These are phyloP conservation scores for Cotesia chilonis DNA, from an alignment of 1,140 invertebrate genomes.

Conservation along the genomic window DNA sequence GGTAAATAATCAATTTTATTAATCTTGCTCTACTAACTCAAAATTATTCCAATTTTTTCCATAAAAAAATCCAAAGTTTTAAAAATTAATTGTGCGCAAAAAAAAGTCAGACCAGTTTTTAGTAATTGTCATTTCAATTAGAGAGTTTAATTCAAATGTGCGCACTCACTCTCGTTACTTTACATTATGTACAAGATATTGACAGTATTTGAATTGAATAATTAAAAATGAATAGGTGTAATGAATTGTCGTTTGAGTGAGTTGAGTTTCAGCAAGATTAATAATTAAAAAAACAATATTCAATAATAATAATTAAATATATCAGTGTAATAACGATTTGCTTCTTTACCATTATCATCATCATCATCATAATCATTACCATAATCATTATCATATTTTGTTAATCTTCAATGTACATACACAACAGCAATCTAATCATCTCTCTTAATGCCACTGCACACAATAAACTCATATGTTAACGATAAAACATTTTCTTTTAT, in stretches of 20 bases:
- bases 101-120: no score
- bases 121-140: no score
- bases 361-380: neutral
- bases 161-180: constrained; percentile 5
- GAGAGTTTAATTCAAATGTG: neutral
- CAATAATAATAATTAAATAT: neutral
- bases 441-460: constrained; percentile 63
- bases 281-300: constrained; percentile 23
- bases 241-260: neutral
- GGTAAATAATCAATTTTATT: neutral
- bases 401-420: constrained; percentile 49
- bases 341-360: neutral
- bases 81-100: no score
- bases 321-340: constrained; percentile 32
- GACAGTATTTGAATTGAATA: neutral
- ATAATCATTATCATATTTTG: neutral
- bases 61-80: constrained; percentile 2
- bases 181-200: constrained; percentile 17
- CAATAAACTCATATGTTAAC: constrained; percentile 60
- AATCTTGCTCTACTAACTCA: neutral
- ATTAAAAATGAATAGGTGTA: neutral
- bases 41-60: no score
- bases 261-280: constrained; percentile 17
- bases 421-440: constrained; percentile 51
- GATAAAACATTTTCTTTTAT: constrained; percentile 54